phyloP scores from a whole-genome alignment of 2,888 invertebrate genomes.

The Prosapia bicincta region DNA sequence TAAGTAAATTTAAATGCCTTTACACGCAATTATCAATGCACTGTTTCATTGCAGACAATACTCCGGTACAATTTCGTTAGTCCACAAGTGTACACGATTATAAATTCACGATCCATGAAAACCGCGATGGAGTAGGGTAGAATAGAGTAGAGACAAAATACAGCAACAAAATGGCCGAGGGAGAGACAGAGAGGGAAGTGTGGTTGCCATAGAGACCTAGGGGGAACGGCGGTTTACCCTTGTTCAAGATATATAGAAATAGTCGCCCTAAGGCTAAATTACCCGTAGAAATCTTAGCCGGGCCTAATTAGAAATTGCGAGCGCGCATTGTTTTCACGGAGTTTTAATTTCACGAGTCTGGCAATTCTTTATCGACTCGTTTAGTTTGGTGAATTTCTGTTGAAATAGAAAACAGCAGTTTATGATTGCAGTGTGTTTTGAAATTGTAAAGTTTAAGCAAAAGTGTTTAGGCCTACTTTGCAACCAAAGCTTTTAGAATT shows the following conservation, averaged over 20 bases:
- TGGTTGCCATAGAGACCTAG: conserved; percentile 17
- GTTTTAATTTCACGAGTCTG: conserved; percentile 16
- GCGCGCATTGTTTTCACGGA: conserved; percentile 10
- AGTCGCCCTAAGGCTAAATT: conserved; percentile 21
- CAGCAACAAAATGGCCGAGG: conserved; percentile 20
- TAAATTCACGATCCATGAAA: conserved; percentile 29
- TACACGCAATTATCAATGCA: too few species aligned
- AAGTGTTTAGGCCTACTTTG: too few species aligned
- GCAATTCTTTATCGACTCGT: too few species aligned
- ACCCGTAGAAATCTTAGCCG: conserved; percentile 28
- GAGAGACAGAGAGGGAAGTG: conserved; percentile 2
- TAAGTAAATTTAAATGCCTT: too few species aligned
- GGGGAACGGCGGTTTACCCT: not conserved
- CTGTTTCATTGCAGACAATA: too few species aligned
- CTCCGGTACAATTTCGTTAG: not conserved
- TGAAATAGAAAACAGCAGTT: too few species aligned
- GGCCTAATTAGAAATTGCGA: conserved; percentile 26
- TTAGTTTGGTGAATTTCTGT: too few species aligned
- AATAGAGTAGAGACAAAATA: conserved; percentile 21
- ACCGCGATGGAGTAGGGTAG: conserved; percentile 12
- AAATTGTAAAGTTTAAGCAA: too few species aligned
- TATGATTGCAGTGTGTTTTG: too few species aligned
- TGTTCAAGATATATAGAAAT: conserved; percentile 2
- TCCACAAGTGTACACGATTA: conserved; percentile 17
- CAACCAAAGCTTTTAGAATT: too few species aligned